Conservation (phyloP, 2,113 vertebrate genomes). For the Ptilorrhoa leucosticta region DNA sequence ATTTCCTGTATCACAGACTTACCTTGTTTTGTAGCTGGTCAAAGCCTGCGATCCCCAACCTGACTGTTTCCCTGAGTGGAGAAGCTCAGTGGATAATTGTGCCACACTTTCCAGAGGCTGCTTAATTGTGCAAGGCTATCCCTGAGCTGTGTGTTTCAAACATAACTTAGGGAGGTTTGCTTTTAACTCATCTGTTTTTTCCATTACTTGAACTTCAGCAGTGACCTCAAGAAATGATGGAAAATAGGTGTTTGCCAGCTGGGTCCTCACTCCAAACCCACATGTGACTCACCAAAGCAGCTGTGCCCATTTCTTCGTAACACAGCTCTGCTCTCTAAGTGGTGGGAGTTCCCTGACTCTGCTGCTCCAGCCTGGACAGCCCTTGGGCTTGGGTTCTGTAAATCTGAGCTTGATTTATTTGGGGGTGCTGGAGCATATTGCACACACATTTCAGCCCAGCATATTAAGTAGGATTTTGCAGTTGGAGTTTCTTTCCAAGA, state of each 20-base stretch:
- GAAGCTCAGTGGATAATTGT: neutral
- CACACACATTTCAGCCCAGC: neutral
- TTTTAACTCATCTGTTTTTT: neutral
- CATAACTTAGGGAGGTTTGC: neutral
- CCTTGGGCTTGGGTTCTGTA: neutral
- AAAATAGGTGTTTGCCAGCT: neutral
- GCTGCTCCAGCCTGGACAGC: neutral
- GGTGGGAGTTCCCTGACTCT: neutral
- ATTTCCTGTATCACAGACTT: neutral
- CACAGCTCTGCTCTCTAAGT: neutral
- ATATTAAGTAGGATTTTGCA: neutral
- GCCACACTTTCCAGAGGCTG: neutral
- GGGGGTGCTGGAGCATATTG: neutral
- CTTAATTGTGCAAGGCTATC: neutral
- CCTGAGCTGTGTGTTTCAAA: neutral
- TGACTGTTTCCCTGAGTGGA: fast-evolving
- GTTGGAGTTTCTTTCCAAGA: neutral
- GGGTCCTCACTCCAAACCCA: neutral
- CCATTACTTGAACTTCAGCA: neutral
- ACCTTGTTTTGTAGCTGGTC: neutral
- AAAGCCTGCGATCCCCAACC: fast-evolving
- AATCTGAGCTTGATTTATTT: neutral
- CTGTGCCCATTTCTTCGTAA: neutral
- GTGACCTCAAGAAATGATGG: neutral
- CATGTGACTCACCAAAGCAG: neutral